Base-by-base conservation (phyloP, 2,888 invertebrate species). In the Ptilodon capucinus region DNA sequence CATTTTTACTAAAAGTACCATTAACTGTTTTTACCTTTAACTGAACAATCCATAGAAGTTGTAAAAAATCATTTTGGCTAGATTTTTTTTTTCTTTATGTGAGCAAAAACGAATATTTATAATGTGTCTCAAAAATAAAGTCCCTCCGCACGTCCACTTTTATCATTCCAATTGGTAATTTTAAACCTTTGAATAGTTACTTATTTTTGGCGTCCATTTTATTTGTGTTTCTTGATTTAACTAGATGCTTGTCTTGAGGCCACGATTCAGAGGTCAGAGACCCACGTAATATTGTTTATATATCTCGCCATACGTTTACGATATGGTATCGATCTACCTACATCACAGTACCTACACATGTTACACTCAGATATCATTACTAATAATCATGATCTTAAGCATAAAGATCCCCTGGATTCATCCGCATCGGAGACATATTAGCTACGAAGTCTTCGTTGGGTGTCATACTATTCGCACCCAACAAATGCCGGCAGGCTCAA, bases 271-370 rank as follows among this genome's bases (percentile, higher is more conserved):
- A 63, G 64, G 60, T 70, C 63, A 51, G 47, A 46, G 53, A 57
- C 55, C 53, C 36, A 54, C 39, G 58, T 57, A 60, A 61, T 40
- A 57, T 50, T 62, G 56, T 61, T 61, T 60, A 51, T 57, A 48
- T 49, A 53, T 53, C 43, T 59, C 57, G 53, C 68, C 63, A 68
- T 42, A n/a, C 38, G 9, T 18, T 6, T 23, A 46, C 23, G 41
- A 57, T 54, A 51, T 50, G 40, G 21, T 44, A 48, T 46, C 46
- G 51, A 54, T 45, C 30, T 42, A 53, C 8, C n/a, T 7, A 21
- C 40, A 54, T 59, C 51, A 56, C 48, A 43, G 51, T 57, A 34
- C 55, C 43, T 50, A 48, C 53, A 49, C 59, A 49, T 60, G 64
- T 30, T 34, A 42, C n/a, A n/a, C n/a, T n/a, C 13, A 23, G 38